These are phyloP conservation scores for Hyles euphorbiae DNA, from an alignment of 1,140 invertebrate genomes.

Conservation along the genomic window DNA sequence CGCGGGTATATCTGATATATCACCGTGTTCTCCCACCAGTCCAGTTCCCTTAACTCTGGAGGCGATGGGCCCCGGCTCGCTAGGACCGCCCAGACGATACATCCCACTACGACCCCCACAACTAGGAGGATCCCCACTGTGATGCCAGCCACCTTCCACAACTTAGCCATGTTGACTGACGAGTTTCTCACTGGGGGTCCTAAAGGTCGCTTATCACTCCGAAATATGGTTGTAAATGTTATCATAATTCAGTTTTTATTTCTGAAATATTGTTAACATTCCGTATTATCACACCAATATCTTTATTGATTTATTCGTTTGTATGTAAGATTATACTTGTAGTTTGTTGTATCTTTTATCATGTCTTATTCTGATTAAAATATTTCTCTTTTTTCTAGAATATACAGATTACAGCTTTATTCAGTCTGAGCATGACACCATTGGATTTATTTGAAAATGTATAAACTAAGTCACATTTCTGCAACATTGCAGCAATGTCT, in stretches of 20 bases:
- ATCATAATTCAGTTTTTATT: background rate
- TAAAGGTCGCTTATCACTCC: slow-evolving; percentile 1
- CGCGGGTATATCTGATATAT: slow-evolving; percentile 83
- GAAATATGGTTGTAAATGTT: background rate
- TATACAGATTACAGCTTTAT: background rate
- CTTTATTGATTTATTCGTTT: no score
- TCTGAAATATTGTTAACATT: background rate
- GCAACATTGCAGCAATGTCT: no score
- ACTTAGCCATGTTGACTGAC: slow-evolving; percentile 3
- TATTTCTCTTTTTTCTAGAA: background rate
- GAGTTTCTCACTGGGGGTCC: background rate
- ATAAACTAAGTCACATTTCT: no score
- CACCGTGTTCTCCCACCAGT: slow-evolving; percentile 81
- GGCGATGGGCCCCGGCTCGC: slow-evolving; percentile 7
- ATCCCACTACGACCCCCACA: slow-evolving; percentile 16
- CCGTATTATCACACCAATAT: no score
- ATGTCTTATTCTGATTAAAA: no score
- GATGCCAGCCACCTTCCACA: slow-evolving; percentile 2
- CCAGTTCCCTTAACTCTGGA: slow-evolving; percentile 23
- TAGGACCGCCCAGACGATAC: slow-evolving; percentile 19
- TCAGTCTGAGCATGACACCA: background rate
- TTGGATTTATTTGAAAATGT: no score
- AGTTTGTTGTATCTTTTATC: no score
- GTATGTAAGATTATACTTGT: no score
- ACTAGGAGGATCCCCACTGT: slow-evolving; percentile 13